A percentile compares a stretch with the other conserved stretches of the same genome.
These are phyloP conservation scores for Crocodylus rhombifer DNA, from an alignment of 2,797 vertebrate species.

Conservation along the genomic window DNA sequence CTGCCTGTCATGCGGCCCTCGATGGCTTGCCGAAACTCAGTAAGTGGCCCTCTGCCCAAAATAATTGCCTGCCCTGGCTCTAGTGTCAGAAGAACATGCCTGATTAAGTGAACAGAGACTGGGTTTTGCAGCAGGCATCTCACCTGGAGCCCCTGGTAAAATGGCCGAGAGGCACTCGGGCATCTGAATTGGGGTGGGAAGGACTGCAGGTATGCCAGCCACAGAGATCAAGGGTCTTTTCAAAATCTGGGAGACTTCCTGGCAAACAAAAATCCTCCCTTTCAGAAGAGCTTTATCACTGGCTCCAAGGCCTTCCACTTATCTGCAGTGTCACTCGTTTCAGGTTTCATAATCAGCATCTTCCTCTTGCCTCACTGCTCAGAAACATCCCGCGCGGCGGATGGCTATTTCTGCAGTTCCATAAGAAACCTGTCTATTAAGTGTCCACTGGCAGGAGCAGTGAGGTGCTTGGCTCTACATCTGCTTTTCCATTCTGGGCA, in stretches of 20 bases:
- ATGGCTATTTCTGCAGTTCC: no score
- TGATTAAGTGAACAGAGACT: neutral
- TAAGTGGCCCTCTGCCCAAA: no score
- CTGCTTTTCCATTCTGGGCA: neutral
- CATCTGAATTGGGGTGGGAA: no score
- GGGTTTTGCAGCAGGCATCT: neutral
- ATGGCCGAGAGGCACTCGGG: neutral
- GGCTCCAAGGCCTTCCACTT: neutral
- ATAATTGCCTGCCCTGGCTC: no score
- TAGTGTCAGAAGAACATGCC: neutral
- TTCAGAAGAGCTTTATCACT: neutral
- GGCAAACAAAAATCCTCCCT: neutral
- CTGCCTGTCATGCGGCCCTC: no score
- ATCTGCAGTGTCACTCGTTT: neutral
- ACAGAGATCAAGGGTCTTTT: neutral
- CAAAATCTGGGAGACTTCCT: neutral
- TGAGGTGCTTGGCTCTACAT: neutral
- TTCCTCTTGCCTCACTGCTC: no score
- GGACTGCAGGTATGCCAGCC: neutral
- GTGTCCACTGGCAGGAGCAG: neutral
- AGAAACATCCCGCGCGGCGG: no score
- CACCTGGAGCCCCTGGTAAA: neutral
- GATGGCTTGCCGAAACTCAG: no score
- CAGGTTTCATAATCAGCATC: no score
- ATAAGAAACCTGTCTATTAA: neutral